Conservation (phyloP, 2,888 invertebrate species). For the Rhyacophila evoluta region DNA sequence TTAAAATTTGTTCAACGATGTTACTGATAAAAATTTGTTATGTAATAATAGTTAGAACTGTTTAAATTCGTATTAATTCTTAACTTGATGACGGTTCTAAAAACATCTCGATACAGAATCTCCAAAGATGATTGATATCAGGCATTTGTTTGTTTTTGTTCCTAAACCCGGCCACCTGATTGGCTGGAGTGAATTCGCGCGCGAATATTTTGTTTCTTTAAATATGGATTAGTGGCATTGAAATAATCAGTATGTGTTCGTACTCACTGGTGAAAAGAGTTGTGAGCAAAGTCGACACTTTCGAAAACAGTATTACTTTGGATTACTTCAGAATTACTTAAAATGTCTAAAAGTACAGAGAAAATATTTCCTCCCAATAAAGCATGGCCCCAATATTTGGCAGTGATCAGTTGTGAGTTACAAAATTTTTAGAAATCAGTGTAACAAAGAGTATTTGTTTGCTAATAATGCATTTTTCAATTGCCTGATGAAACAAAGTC, state of each 20-base stretch:
- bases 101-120: background rate
- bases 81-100: background rate
- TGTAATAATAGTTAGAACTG: background rate
- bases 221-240: background rate
- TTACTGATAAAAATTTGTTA: too few species aligned
- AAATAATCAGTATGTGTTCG: slow-evolving; percentile 7
- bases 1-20: too few species aligned
- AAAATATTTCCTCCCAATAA: slow-evolving; percentile 11
- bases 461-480: too few species aligned
- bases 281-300: background rate
- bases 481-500: too few species aligned
- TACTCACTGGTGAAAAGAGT: background rate
- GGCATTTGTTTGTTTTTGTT: background rate
- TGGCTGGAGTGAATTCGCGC: background rate
- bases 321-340: background rate
- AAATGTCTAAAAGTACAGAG: slow-evolving; percentile 13
- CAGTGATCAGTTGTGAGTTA: slow-evolving; percentile 1
- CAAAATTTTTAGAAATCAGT: background rate
- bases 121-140: background rate
- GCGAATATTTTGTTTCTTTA: background rate
- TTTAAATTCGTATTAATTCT: background rate
- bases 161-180: background rate
- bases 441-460: too few species aligned
- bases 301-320: background rate
- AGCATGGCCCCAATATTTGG: background rate